These are phyloP conservation scores for Hedychridium roseum DNA, from an alignment of 2,888 invertebrate genomes.

Conservation along the genomic window DNA sequence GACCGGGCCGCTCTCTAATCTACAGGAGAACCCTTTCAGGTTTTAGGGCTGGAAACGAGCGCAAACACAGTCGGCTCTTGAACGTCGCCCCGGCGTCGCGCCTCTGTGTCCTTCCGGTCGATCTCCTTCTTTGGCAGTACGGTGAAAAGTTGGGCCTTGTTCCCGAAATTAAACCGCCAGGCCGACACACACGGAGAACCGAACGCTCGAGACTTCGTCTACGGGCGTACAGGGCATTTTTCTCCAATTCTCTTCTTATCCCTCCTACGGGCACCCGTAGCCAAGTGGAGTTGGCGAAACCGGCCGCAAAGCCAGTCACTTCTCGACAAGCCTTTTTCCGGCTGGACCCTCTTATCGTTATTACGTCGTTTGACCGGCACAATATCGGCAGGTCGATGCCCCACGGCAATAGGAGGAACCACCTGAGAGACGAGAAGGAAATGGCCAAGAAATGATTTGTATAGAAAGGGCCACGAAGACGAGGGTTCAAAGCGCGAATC, in stretches of 20 bases:
- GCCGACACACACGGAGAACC: conserved; percentile 21
- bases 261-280: too few species aligned
- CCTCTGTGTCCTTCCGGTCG: conserved; percentile 25
- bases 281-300: too few species aligned
- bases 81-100: conserved; percentile 10
- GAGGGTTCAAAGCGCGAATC: not conserved
- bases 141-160: conserved; percentile 45
- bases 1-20: conserved; percentile 48
- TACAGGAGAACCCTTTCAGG: conserved; percentile 55
- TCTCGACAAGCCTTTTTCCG: conserved; percentile 8
- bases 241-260: too few species aligned
- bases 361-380: conserved; percentile 28
- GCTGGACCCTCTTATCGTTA: conserved; percentile 31
- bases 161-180: conserved; percentile 45
- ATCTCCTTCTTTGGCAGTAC: too few species aligned
- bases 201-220: conserved; percentile 20
- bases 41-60: conserved; percentile 47
- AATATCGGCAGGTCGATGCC: conserved; percentile 15
- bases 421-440: not conserved
- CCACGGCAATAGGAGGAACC: conserved; percentile 4
- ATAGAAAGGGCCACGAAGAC: not conserved
- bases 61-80: conserved; percentile 46
- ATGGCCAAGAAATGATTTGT: not conserved
- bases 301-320: conserved; percentile 6
- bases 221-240: too few species aligned